These are phyloP conservation scores for Coleophora deauratella DNA, from an alignment of 2,888 invertebrate species.

Conservation along the genomic window DNA sequence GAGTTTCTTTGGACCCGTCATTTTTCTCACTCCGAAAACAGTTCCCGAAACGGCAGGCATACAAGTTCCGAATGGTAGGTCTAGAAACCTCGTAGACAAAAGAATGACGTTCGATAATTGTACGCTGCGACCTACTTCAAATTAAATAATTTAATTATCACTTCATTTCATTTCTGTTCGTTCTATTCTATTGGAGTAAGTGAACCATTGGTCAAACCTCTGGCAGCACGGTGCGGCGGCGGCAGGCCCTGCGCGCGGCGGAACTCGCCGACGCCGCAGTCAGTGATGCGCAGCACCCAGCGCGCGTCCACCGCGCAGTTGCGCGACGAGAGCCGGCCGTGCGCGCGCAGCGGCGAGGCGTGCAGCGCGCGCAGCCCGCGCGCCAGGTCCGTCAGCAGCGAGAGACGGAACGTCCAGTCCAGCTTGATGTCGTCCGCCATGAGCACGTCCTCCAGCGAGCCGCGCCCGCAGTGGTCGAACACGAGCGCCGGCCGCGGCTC, in stretches of 20 bases:
- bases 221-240: slow-evolving; percentile 76
- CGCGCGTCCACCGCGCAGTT: slow-evolving; percentile 96
- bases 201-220: slow-evolving; percentile 68
- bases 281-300: slow-evolving; percentile 96
- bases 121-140: too few relatives aligned
- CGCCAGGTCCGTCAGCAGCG: slow-evolving; percentile 93
- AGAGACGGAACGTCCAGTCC: slow-evolving; percentile 96
- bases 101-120: too few relatives aligned
- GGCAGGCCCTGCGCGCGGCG: slow-evolving; percentile 82
- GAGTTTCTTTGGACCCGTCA: too few relatives aligned
- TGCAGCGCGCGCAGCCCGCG: slow-evolving; percentile 95
- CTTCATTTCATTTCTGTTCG: too few relatives aligned
- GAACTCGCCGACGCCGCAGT: slow-evolving; percentile 88
- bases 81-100: too few relatives aligned
- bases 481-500: slow-evolving; percentile 88
- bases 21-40: too few relatives aligned
- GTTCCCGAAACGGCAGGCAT: too few relatives aligned
- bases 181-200: too few relatives aligned
- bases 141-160: too few relatives aligned
- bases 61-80: too few relatives aligned
- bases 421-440: slow-evolving; percentile 92
- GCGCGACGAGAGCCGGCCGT: slow-evolving; percentile 90
- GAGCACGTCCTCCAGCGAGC: slow-evolving; percentile 90
- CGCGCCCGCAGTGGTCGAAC: slow-evolving; percentile 90
- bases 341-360: slow-evolving; percentile 84